phyloP scores from a whole-genome alignment of 2,113 vertebrate species.

The Camelus dromedarius region DNA sequence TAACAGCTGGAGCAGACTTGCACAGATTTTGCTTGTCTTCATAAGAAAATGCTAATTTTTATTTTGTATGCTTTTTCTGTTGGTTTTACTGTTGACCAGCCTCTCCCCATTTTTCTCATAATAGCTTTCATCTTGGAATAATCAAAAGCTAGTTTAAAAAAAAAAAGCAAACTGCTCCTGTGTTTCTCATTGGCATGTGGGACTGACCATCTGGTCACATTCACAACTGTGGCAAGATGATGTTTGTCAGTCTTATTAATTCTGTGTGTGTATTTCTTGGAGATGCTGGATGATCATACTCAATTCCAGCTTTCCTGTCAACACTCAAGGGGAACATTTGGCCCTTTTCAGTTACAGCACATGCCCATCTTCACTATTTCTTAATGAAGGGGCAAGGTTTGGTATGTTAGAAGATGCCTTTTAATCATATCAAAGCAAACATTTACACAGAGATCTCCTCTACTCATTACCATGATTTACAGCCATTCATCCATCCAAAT shows the following conservation, averaged over 20 bases:
- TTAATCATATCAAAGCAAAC: constrained; percentile 28
- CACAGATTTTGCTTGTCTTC: neutral
- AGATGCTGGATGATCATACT: constrained; percentile 56
- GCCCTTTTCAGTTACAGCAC: constrained; percentile 54
- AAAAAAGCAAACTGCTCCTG: neutral
- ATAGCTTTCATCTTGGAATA: constrained; percentile 61
- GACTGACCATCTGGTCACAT: constrained; percentile 56
- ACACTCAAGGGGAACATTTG: constrained; percentile 43
- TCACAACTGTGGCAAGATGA: neutral
- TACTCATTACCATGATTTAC: constrained; percentile 44
- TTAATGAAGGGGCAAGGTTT: constrained; percentile 25
- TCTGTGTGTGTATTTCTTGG: neutral
- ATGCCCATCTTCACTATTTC: constrained; percentile 29
- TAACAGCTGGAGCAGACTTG: neutral
- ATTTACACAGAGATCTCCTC: neutral
- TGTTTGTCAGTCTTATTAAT: constrained; percentile 46
- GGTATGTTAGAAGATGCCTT: neutral
- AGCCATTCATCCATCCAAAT: neutral
- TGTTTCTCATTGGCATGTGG: constrained; percentile 60
- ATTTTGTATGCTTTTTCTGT: neutral
- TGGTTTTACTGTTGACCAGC: neutral
- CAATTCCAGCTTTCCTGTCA: constrained; percentile 67
- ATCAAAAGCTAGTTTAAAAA: constrained; percentile 3
- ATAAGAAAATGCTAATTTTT: neutral
- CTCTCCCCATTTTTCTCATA: constrained; percentile 3